Evolutionary conservation across 2,888 invertebrate species (phyloP).

Genomic region (Chorisops tibialis): DNA sequence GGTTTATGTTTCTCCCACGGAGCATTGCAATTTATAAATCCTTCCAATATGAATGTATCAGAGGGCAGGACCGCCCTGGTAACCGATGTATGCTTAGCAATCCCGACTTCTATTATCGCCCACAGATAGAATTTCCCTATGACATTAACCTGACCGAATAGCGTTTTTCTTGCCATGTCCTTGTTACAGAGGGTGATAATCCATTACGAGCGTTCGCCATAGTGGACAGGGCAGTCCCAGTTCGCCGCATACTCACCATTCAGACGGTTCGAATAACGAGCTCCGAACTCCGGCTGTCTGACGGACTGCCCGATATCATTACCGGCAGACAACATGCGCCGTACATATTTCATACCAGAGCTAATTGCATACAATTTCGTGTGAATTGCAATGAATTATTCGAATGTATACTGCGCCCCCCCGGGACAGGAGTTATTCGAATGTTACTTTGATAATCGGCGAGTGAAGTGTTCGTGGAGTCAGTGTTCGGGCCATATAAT

Average conservation of each 20-base stretch:
- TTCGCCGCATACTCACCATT: no score
- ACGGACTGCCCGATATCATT: not conserved
- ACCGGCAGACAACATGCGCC: slow-evolving; percentile 3
- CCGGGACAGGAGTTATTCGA: not conserved
- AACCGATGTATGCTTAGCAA: not conserved
- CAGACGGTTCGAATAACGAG: not conserved
- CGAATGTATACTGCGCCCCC: not conserved
- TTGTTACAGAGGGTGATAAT: slow-evolving; percentile 4
- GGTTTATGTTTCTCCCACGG: not conserved
- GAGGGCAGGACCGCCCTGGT: not conserved
- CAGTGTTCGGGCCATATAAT: no score
- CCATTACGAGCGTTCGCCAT: slow-evolving; percentile 7
- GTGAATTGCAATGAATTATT: slow-evolving; percentile 29
- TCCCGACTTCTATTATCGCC: slow-evolving; percentile 8
- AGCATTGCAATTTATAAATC: not conserved
- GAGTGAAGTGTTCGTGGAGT: no score
- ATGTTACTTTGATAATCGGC: not conserved
- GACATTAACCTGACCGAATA: slow-evolving; percentile 15
- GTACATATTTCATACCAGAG: slow-evolving; percentile 21
- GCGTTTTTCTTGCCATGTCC: slow-evolving; percentile 10
- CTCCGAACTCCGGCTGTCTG: not conserved
- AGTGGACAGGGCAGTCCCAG: not conserved
- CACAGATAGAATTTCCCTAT: slow-evolving; percentile 3
- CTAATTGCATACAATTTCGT: slow-evolving; percentile 29
- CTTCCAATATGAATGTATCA: not conserved